phyloP scores from a whole-genome alignment of 2,797 vertebrate species.

The Scyliorhinus canicula region DNA sequence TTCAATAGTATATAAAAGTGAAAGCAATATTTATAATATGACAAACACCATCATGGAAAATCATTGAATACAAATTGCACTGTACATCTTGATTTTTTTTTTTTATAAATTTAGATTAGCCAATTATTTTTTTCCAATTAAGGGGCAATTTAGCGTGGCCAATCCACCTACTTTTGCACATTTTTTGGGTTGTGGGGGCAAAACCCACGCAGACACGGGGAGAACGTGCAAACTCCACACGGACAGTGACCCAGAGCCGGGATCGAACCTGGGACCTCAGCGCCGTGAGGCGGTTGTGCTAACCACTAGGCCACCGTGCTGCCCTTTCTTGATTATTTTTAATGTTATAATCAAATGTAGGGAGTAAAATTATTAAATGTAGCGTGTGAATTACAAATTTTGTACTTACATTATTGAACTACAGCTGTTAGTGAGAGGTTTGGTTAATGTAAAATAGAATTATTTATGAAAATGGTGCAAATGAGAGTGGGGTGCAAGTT shows the following conservation, averaged over 20 bases:
- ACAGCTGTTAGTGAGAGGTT: background rate
- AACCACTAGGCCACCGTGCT: too few relatives aligned
- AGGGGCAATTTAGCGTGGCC: too few relatives aligned
- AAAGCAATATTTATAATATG: background rate
- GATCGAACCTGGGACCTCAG: too few relatives aligned
- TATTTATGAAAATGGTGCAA: background rate
- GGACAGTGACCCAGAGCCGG: too few relatives aligned
- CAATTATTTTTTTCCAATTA: too few relatives aligned
- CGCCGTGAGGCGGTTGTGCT: too few relatives aligned
- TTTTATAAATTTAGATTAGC: too few relatives aligned
- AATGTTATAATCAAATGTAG: background rate
- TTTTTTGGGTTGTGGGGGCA: too few relatives aligned
- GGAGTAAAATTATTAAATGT: background rate
- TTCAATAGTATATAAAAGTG: background rate
- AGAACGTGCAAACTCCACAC: too few relatives aligned
- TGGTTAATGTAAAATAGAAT: background rate
- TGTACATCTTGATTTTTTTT: too few relatives aligned
- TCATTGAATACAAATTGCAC: background rate
- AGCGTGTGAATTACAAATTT: background rate
- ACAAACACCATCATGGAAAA: background rate
- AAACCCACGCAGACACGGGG: too few relatives aligned
- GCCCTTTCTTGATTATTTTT: background rate
- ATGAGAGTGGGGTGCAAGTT: background rate
- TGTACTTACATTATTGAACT: background rate
- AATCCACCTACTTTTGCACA: too few relatives aligned